Evolutionary conservation across 2,888 invertebrate species (phyloP).

Genomic region (Linnaemya vulpina): DNA sequence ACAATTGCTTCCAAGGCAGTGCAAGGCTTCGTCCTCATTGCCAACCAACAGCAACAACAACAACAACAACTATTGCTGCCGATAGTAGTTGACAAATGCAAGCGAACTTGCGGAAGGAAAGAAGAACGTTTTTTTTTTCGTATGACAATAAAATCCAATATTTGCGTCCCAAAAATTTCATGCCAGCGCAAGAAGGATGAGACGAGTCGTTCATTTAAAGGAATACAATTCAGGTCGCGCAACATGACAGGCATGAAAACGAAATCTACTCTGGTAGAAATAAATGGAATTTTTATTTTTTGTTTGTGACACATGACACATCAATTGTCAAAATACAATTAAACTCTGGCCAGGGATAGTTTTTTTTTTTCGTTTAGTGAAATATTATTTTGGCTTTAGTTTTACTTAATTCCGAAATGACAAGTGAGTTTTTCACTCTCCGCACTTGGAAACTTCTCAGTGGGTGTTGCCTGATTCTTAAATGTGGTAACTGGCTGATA

Average conservation of each 20-base stretch:
- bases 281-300: slow-evolving; percentile 65
- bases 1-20: slow-evolving; percentile 50
- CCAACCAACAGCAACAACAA: too few species aligned
- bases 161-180: background rate
- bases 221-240: slow-evolving; percentile 50
- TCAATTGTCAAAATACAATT: slow-evolving; percentile 80
- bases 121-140: background rate
- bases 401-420: slow-evolving; percentile 35
- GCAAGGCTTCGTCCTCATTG: background rate
- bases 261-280: slow-evolving; percentile 23
- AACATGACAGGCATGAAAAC: slow-evolving; percentile 65
- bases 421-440: slow-evolving; percentile 43
- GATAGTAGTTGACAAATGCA: slow-evolving; percentile 32
- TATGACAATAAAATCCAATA: slow-evolving; percentile 8
- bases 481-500: slow-evolving; percentile 57
- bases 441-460: background rate
- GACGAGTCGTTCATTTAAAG: slow-evolving; percentile 25
- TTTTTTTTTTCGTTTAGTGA: slow-evolving; percentile 26
- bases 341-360: slow-evolving; percentile 61
- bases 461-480: slow-evolving; percentile 54
- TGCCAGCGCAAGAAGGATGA: slow-evolving; percentile 39
- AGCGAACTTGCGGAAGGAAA: background rate
- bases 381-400: slow-evolving; percentile 30
- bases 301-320: slow-evolving; percentile 77
- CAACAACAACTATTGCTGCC: slow-evolving; percentile 4